phyloP scores from a whole-genome alignment of 2,797 vertebrate genomes.

The Gallinago stenura region DNA sequence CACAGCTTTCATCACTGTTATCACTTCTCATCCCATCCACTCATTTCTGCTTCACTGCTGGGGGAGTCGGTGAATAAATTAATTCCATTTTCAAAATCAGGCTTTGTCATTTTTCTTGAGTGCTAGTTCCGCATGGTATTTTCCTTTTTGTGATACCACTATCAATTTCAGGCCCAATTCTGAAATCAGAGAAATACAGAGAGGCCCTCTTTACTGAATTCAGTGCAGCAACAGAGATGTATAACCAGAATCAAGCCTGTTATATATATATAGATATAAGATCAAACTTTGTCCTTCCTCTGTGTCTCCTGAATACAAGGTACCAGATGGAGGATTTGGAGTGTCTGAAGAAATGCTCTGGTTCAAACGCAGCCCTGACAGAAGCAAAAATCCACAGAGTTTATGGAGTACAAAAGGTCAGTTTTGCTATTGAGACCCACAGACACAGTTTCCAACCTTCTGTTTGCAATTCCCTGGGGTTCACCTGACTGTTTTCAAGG shows the following conservation, averaged over 20 bases:
- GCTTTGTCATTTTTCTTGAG: not conserved
- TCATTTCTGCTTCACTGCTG: not conserved
- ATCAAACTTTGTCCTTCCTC: not conserved
- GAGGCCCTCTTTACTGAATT: not conserved
- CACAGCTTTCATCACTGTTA: not conserved
- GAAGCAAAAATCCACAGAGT: not conserved
- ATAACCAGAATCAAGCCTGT: not conserved
- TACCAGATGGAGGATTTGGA: not conserved
- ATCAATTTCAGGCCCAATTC: not conserved
- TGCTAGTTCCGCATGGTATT: not conserved
- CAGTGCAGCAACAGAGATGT: not conserved
- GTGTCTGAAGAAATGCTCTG: not conserved
- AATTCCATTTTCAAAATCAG: not conserved
- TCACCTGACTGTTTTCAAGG: not conserved
- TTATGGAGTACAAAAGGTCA: not conserved
- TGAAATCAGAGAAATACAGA: not conserved
- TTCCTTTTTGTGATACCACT: not conserved
- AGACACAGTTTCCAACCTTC: not conserved
- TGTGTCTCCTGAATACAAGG: not conserved
- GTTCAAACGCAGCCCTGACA: not conserved
- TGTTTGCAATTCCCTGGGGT: not conserved
- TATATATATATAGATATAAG: not conserved
- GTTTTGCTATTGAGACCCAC: not conserved
- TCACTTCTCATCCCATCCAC: not conserved
- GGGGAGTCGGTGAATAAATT: not conserved